phyloP scores from a whole-genome alignment of 1,140 invertebrate species.

The Dinoponera quadriceps region DNA sequence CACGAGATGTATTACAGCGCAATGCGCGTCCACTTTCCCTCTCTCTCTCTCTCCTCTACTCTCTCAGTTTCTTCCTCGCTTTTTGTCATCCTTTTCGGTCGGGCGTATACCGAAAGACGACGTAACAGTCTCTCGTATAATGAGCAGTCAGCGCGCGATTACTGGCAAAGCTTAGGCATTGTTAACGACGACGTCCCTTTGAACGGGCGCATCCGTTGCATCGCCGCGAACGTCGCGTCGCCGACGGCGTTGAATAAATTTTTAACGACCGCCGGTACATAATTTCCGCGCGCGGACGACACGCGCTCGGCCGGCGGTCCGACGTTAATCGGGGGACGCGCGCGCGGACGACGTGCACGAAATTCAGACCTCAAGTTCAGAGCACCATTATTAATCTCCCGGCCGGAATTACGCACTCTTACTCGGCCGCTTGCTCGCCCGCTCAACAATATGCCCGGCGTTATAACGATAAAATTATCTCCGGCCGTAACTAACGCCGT shows the following conservation, averaged over 20 bases:
- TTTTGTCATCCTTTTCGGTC: not conserved
- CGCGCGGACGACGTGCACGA: conserved; percentile 2
- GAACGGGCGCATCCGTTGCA: too few species aligned
- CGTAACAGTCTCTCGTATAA: conserved; percentile 27
- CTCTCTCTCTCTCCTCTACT: too few species aligned
- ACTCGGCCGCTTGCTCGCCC: conserved; percentile 18
- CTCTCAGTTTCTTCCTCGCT: too few species aligned
- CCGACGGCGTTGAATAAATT: conserved; percentile 39
- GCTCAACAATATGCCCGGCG: conserved; percentile 32
- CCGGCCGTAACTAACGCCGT: conserved; percentile 37
- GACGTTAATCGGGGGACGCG: not conserved
- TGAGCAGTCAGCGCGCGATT: conserved; percentile 1
- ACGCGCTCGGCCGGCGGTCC: not conserved
- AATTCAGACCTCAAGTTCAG: conserved; percentile 44
- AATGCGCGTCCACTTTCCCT: too few species aligned
- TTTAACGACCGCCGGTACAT: conserved; percentile 36
- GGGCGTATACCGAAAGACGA: not conserved
- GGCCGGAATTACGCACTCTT: conserved; percentile 34
- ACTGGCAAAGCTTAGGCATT: not conserved
- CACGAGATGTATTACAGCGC: too few species aligned
- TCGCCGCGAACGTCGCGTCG: not conserved
- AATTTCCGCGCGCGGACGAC: conserved; percentile 8
- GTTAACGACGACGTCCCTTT: conserved; percentile 8
- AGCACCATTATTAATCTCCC: conserved; percentile 44
- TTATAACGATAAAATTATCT: conserved; percentile 50